phyloP scores from a whole-genome alignment of 2,797 vertebrate species.

The Hydrocynus forskahlii region DNA sequence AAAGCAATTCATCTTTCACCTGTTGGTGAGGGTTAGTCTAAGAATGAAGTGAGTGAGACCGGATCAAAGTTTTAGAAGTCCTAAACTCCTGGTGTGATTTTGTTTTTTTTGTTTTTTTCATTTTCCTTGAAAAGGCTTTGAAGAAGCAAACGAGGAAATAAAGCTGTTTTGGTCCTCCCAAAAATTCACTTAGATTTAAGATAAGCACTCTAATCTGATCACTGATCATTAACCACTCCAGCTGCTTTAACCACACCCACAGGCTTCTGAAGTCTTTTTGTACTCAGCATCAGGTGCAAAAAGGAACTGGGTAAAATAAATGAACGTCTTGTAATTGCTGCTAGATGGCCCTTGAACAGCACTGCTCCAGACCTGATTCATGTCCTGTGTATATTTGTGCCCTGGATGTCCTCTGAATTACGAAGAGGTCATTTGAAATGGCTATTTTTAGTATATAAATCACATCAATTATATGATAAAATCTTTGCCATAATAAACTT shows the following conservation, averaged over 20 bases:
- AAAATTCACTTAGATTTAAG: not conserved
- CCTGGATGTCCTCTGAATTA: no score
- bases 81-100: not conserved
- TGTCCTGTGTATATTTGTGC: no score
- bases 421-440: no score
- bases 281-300: not conserved
- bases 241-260: not conserved
- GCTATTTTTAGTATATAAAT: no score
- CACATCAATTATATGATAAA: no score
- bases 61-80: not conserved
- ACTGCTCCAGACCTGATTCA: no score
- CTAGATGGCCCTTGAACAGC: no score
- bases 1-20: constrained; percentile 18
- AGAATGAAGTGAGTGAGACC: not conserved
- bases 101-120: not conserved
- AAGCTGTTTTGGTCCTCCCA: constrained; percentile 14
- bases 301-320: not conserved
- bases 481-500: no score
- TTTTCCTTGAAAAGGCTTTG: not conserved
- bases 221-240: not conserved
- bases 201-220: no score
- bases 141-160: not conserved
- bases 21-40: constrained; percentile 16
- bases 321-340: no score
- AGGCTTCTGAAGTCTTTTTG: not conserved